Evolutionary conservation across 1,140 invertebrate genomes (phyloP).

Genomic region (Rhysida immarginata): DNA sequence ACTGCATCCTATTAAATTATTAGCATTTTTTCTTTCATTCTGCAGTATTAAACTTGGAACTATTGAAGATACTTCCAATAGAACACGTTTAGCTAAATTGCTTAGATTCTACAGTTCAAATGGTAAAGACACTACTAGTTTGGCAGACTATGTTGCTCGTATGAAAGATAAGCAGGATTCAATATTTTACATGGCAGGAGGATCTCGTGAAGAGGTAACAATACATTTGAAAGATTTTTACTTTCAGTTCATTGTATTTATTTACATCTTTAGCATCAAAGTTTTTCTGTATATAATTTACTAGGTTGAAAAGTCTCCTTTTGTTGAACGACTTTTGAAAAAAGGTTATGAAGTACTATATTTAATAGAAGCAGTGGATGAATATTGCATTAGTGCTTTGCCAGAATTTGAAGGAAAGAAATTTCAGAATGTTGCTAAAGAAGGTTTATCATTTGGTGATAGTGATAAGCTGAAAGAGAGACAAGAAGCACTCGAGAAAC

Average conservation of each 20-base stretch:
- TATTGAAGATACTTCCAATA: slow-evolving; percentile 94
- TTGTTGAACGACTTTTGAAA: slow-evolving; percentile 82
- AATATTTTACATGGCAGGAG: slow-evolving; percentile 94
- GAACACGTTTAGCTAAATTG: slow-evolving; percentile 86
- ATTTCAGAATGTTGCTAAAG: slow-evolving; percentile 99
- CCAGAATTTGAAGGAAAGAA: slow-evolving; percentile 99
- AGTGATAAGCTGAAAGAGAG: slow-evolving; percentile 66
- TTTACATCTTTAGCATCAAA: not conserved
- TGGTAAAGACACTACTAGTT: slow-evolving; percentile 47
- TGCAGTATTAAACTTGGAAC: slow-evolving; percentile 81
- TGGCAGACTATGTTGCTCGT: slow-evolving; percentile 79
- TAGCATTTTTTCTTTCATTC: not conserved
- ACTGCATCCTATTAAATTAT: not conserved
- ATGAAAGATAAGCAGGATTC: slow-evolving; percentile 96
- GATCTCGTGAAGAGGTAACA: slow-evolving; percentile 56
- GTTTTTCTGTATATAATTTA: not conserved
- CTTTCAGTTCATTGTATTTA: too few species aligned
- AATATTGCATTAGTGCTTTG: slow-evolving; percentile 89
- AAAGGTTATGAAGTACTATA: slow-evolving; percentile 95
- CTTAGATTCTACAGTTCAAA: slow-evolving; percentile 80
- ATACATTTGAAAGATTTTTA: not conserved
- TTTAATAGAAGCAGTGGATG: slow-evolving; percentile 91
- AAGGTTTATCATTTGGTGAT: slow-evolving; percentile 78
- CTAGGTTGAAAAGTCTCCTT: slow-evolving; percentile 74
- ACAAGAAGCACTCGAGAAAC: slow-evolving; percentile 58